These are phyloP conservation scores for Silurus asotus DNA, from an alignment of 2,113 vertebrate species.

Conservation along the genomic window DNA sequence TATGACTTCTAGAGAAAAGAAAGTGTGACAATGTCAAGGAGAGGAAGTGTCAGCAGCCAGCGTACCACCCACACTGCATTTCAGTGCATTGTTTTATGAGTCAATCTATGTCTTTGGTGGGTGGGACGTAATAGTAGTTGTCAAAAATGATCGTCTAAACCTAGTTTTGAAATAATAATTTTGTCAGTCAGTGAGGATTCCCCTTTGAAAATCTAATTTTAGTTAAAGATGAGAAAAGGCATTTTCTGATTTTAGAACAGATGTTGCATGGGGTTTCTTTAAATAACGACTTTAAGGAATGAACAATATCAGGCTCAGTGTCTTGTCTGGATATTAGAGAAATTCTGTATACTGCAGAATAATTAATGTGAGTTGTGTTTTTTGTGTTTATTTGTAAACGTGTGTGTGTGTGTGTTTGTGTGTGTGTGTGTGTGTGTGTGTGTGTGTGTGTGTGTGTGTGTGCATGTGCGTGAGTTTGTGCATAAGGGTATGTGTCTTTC, in stretches of 20 bases:
- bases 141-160: slow-evolving; percentile 21
- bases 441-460: neutral
- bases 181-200: neutral
- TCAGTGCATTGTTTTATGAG: slow-evolving; percentile 41
- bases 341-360: neutral
- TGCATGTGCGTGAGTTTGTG: neutral
- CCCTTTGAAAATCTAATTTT: neutral
- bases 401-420: neutral
- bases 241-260: slow-evolving; percentile 9
- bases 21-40: slow-evolving; percentile 40
- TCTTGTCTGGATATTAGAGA: neutral
- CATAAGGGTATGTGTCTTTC: neutral
- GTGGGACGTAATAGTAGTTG: slow-evolving; percentile 33
- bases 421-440: neutral
- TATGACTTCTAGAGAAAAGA: slow-evolving; percentile 39
- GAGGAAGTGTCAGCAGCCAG: slow-evolving; percentile 22
- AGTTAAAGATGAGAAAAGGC: neutral
- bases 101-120: slow-evolving; percentile 43
- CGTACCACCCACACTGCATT: slow-evolving; percentile 41
- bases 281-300: neutral
- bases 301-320: neutral
- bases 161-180: neutral
- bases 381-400: neutral
- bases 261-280: neutral
- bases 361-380: neutral